Evolutionary conservation across 2,113 vertebrate genomes (phyloP).

Genomic region (Oostethus manadensis): DNA sequence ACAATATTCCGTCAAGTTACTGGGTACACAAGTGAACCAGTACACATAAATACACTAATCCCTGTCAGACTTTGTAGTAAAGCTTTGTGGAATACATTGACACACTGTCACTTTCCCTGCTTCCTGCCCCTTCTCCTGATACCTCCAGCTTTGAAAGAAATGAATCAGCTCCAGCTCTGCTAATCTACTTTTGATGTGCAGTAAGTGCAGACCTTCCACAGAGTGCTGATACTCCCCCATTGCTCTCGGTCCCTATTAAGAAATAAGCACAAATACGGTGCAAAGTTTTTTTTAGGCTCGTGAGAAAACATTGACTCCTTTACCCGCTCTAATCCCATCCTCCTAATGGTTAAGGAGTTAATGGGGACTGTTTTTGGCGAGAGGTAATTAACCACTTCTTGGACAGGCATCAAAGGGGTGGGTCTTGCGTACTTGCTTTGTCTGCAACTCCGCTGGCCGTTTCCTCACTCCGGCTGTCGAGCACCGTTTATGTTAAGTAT

Average conservation of each 20-base stretch:
- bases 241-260: constrained; percentile 22
- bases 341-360: constrained; percentile 46
- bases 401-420: constrained; percentile 33
- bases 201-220: constrained; percentile 34
- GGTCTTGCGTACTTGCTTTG: constrained; percentile 39
- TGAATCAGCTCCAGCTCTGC: constrained; percentile 45
- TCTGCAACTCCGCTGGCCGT: constrained; percentile 25
- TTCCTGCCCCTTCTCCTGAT: constrained; percentile 30
- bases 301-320: constrained; percentile 14
- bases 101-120: constrained; percentile 39
- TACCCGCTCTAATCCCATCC: constrained; percentile 25
- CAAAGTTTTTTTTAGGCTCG: constrained; percentile 17
- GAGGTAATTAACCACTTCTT: constrained; percentile 59
- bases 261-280: constrained; percentile 26
- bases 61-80: constrained; percentile 39
- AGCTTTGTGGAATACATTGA: constrained; percentile 37
- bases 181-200: constrained; percentile 52
- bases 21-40: constrained; percentile 22
- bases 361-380: constrained; percentile 50
- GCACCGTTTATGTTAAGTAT: constrained; percentile 48
- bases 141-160: constrained; percentile 47
- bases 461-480: constrained; percentile 31
- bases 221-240: constrained; percentile 23
- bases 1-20: constrained; percentile 20
- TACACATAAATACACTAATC: constrained; percentile 29